Conservation (phyloP, 2,113 vertebrate species). For the Mastomys natalensis region DNA sequence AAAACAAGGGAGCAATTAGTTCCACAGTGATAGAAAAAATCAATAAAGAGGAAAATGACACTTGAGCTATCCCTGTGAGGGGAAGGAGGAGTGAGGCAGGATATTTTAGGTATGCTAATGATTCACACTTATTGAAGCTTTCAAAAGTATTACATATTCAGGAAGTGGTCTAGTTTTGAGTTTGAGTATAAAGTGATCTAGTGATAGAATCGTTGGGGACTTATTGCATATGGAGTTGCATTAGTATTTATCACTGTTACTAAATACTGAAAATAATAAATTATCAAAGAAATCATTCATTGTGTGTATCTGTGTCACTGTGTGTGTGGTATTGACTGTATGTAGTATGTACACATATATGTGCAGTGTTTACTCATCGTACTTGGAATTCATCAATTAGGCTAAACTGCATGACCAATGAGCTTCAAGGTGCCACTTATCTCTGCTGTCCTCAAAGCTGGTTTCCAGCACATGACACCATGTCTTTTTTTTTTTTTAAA, state of each 20-base stretch:
- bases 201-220: neutral
- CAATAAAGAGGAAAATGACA: neutral
- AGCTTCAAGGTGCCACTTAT: neutral
- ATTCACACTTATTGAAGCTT: neutral
- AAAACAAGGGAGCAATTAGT: slow-evolving; percentile 55
- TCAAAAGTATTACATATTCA: neutral
- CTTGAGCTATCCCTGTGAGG: neutral
- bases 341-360: neutral
- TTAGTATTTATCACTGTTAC: neutral
- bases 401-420: neutral
- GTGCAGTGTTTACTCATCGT: neutral
- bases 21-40: neutral
- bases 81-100: neutral
- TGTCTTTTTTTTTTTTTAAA: neutral
- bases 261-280: neutral
- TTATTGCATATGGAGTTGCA: neutral
- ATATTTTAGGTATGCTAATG: neutral
- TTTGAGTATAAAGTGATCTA: neutral
- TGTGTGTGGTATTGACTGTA: neutral
- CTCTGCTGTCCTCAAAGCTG: neutral
- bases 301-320: neutral
- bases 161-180: neutral
- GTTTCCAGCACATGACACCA: neutral
- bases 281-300: neutral
- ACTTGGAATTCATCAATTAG: neutral